These are phyloP conservation scores for Psococerastis gibbosa DNA, from an alignment of 2,888 invertebrate genomes.

Conservation along the genomic window DNA sequence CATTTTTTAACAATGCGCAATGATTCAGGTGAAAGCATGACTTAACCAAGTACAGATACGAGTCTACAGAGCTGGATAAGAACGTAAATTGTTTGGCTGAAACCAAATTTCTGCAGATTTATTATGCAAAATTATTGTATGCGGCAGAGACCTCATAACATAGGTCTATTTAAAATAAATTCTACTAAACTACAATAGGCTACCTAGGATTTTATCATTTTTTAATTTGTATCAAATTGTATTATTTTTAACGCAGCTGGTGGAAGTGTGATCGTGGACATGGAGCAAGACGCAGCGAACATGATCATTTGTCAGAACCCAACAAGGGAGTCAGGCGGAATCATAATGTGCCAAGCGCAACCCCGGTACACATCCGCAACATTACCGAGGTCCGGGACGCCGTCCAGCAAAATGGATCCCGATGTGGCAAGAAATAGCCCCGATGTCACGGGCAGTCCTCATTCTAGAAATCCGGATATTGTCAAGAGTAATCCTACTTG, in stretches of 20 bases:
- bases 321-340: constrained; percentile 15
- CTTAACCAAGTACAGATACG: no score
- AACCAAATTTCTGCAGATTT: no score
- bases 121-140: no score
- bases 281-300: constrained; percentile 49
- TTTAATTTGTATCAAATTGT: no score
- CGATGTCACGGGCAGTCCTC: background rate
- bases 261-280: constrained; percentile 65
- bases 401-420: background rate
- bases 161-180: no score
- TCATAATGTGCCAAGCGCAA: constrained; percentile 12
- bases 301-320: constrained; percentile 27
- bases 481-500: constrained; percentile 3
- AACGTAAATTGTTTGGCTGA: no score
- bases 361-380: constrained; percentile 3
- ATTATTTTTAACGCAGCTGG: constrained; percentile 37
- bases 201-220: no score
- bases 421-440: background rate
- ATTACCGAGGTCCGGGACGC: background rate
- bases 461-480: constrained; percentile 4
- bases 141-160: no score
- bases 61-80: no score
- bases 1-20: no score
- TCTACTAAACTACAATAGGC: no score
- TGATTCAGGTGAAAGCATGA: no score